Base-by-base conservation (phyloP, 2,888 invertebrate genomes). In the Catocala nupta region DNA sequence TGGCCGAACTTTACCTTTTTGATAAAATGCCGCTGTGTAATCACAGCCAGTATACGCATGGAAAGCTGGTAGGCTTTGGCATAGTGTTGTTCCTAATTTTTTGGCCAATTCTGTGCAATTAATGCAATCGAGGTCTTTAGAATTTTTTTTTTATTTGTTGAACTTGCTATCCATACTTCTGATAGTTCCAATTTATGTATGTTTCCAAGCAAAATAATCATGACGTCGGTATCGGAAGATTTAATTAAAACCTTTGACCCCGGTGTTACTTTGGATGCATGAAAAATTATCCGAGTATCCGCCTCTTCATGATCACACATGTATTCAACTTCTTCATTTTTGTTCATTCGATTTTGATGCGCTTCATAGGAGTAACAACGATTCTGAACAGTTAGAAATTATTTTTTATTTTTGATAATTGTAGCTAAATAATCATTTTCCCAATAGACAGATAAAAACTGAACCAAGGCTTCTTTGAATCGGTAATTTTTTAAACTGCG, bases 281-380 rank as follows among this genome's bases (percentile, higher is more conserved):
- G 81, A 67, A 70, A 47, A 47, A 47, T 47, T 16, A 47, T 47
- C 16, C 47, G 5, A 13, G 47, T 47, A 16, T 47, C 47, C 77
- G 80, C 81, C 43, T 81, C 78, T 69, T 82, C 77, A 49, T 80
- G 75, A 49, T 78, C 11, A 63, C 79, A 79, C 63, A 3, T 8
- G 47, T 62, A 78, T 56, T 81, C 60, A 57, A 53, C 39, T 70
- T 78, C 75, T 71, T 73, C 65, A 55, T 33, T 60, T 48, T 55
- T 55, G 42, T 58, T 54, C 8, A 74, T 53, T 11, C 3, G 39
- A 43, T 60, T 64, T 43, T 44, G 43, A 11, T 50, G n/a, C 45
- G n/a, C 55, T 59, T 63, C 43, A 16, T 50, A 64, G 7, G 68
- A 73, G 50, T 53, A 75, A 49, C 74, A 76, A 4, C 55, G 52